Evolutionary conservation across 1,140 invertebrate genomes (phyloP), one percentile per base, ranked within the genome.

Genomic region (Gonioctena quinquepunctata): DNA sequence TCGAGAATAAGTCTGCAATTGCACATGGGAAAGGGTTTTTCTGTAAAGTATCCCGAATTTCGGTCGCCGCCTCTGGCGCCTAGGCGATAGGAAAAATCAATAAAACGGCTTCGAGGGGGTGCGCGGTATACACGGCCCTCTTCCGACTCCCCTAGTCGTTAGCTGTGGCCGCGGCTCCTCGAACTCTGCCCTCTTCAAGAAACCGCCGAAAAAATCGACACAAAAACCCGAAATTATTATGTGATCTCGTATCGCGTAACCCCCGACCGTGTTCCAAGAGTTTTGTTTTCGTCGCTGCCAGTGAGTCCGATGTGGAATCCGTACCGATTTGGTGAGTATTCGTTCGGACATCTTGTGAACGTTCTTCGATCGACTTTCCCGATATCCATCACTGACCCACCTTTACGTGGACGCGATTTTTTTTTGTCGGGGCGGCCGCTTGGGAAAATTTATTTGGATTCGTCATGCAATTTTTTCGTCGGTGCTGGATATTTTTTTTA

Each of bases 21-120:
- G n/a, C n/a, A n/a, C n/a, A n/a, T n/a, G n/a, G n/a, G n/a, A n/a
- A n/a, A n/a, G n/a, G n/a, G n/a, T n/a, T n/a, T n/a, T n/a, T n/a
- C n/a, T n/a, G n/a, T n/a, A n/a, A n/a, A n/a, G n/a, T n/a, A n/a
- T n/a, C n/a, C n/a, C n/a, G n/a, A n/a, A n/a, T n/a, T n/a, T n/a
- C n/a, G n/a, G n/a, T n/a, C n/a, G n/a, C n/a, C 60, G 18, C 26
- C 60, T 22, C 60, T 62, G 60, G 7, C n/a, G 4, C 16, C 60
- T 62, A 62, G 60, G 60, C 60, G 33, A 62, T 62, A 62, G 60
- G 60, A 62, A 62, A 62, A 62, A 62, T 62, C 60, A 48, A 62
- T 62, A 62, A n/a, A n/a, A 27, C 60, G 27, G 27, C 60, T 42
- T 62, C 26, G 16, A 62, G 18, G 60, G 60, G 60, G 26, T 48